Conservation (phyloP, 2,797 vertebrate species). For the Poeciliopsis presidionis region DNA sequence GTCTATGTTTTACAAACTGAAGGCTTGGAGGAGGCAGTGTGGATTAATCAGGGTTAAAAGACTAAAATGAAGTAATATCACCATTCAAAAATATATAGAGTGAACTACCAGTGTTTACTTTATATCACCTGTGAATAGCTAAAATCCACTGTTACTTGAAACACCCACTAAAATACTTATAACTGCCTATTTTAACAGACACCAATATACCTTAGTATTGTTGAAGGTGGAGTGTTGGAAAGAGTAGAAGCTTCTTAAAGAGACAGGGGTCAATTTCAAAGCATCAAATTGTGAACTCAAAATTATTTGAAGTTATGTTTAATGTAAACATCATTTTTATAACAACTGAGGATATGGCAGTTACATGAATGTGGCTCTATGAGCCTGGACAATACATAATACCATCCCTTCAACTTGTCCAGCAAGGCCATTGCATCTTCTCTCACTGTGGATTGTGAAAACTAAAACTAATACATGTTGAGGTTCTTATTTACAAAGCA, state of each 20-base stretch:
- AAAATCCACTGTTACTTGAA: background rate
- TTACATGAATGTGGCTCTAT: no score
- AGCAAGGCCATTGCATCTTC: background rate
- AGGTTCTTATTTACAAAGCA: background rate
- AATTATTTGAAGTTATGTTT: no score
- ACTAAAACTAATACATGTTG: background rate
- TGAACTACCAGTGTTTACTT: background rate
- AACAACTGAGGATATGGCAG: no score
- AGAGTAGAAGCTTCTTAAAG: no score
- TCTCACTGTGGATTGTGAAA: slow-evolving; percentile 12
- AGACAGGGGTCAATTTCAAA: no score
- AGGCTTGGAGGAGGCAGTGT: slow-evolving; percentile 10
- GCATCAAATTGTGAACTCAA: no score
- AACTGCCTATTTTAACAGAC: background rate
- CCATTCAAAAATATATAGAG: background rate
- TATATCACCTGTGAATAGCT: background rate
- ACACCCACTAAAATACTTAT: background rate
- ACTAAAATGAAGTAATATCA: background rate
- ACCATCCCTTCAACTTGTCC: background rate
- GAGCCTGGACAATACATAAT: background rate
- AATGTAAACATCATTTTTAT: no score
- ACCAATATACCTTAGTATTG: background rate
- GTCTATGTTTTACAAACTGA: slow-evolving; percentile 38
- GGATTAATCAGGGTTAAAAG: slow-evolving; percentile 12
- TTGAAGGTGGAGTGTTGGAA: no score